Evolutionary conservation across 2,113 vertebrate genomes (phyloP).

Genomic region (Dasypus novemcinctus): DNA sequence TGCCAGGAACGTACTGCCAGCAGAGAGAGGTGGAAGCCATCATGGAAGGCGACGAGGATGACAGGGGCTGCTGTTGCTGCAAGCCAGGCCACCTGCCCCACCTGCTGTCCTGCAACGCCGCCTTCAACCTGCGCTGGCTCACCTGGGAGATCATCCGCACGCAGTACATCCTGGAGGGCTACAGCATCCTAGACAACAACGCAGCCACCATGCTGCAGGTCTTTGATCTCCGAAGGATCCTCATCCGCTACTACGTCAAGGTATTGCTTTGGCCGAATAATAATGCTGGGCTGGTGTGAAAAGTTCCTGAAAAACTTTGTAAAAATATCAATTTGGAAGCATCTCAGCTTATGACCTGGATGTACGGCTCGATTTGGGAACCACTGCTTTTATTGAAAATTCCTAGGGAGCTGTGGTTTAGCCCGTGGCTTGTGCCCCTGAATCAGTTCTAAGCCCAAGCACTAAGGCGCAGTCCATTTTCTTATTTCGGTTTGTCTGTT

Average conservation of each 20-base stretch:
- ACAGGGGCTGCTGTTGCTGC: constrained; percentile 96
- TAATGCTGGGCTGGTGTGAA: rapidly evolving
- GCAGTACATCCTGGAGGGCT: constrained; percentile 97
- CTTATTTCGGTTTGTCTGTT: no score
- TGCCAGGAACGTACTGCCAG: constrained; percentile 96
- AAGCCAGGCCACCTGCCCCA: constrained; percentile 94
- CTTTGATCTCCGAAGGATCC: constrained; percentile 95
- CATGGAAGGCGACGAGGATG: constrained; percentile 95
- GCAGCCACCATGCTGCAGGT: constrained; percentile 98
- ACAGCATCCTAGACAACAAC: constrained; percentile 97
- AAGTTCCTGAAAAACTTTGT: not conserved
- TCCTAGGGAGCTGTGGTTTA: not conserved
- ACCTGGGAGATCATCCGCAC: constrained; percentile 95
- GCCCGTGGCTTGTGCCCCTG: not conserved
- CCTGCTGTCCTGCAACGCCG: constrained; percentile 94
- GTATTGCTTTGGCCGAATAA: constrained; percentile 73
- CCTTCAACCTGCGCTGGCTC: constrained; percentile 97
- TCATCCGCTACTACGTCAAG: constrained; percentile 97
- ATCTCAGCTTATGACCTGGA: not conserved
- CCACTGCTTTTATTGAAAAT: not conserved
- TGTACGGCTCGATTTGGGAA: not conserved
- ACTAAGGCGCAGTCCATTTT: not conserved
- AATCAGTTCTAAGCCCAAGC: not conserved
- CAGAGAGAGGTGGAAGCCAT: constrained; percentile 99
- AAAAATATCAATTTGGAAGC: not conserved